Base-by-base conservation (phyloP, 2,113 vertebrate species). In the Bostrychus sinensis region DNA sequence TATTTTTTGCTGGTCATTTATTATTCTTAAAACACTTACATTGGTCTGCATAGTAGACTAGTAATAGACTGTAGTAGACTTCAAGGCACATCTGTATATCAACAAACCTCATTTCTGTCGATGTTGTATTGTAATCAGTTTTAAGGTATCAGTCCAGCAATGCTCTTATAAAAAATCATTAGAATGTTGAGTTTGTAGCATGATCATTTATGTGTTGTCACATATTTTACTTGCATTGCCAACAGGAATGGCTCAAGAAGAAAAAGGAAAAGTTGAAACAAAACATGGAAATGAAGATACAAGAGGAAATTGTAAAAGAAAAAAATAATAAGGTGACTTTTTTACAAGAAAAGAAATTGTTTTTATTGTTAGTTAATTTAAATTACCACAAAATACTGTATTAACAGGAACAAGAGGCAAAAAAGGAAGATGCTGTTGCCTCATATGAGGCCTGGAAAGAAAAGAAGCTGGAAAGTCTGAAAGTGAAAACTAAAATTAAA, bases 371-470 rank as follows among this genome's bases (percentile, higher is more conserved):
- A 11, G 1, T 12, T 34, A 12, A 19, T 32, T 5, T 20, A 48
- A 14, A 50, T 6, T 5, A 11, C n/a, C 28, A 7, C 32, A 26
- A 2, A n/a, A 1, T 2, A 13, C n/a, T 3, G 61, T 25, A 4
- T 1, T 4, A 76, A 53, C 65, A 93, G 92, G 83, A 92, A 5
- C 78, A 84, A 61, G 77, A 85, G 67, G 53, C 86, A 54, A 95
- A 95, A 87, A 95, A 82, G 84, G 90, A 93, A 56, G 94, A 94
- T 70, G 94, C 94, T 10, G 80, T 88, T 62, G 93, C 92, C 3
- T 94, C 94, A 11, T 99, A 94, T 65, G 88, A 94, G 68, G 94
- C 95, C 19, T 99, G 97, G 97, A 96, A 95, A 68, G 89, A 92
- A 58, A 95, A 93, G 84, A 99, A 98, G 75, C 70, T 55, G 34